Evolutionary conservation across 2,888 invertebrate species (phyloP).

Genomic region (Ophion ellenae): DNA sequence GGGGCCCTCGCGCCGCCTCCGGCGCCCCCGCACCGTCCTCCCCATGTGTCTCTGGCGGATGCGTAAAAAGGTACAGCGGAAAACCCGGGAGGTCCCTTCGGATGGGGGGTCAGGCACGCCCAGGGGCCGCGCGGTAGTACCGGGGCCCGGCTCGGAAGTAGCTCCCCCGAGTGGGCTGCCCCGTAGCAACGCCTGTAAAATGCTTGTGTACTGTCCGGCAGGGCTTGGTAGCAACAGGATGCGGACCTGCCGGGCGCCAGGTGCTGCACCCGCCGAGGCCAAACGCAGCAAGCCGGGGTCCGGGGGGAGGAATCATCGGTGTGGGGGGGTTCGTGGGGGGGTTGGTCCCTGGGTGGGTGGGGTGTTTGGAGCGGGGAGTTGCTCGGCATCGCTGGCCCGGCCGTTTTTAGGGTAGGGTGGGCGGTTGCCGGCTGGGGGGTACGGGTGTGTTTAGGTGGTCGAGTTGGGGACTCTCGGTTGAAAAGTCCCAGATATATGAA

Average conservation of each 20-base stretch:
- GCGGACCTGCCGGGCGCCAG: neutral
- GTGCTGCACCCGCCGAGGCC: neutral
- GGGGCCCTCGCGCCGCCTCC: neutral
- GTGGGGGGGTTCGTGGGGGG: neutral
- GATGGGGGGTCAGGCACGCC: too few species aligned
- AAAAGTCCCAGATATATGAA: too few species aligned
- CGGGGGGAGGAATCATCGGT: neutral
- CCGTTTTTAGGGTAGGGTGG: neutral
- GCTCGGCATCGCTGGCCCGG: neutral
- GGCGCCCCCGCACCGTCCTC: neutral
- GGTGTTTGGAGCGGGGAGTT: neutral
- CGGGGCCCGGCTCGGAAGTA: too few species aligned
- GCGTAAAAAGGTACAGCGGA: constrained; percentile 2
- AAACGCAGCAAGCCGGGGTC: neutral
- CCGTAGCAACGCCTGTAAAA: constrained; percentile 12
- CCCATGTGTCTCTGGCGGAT: constrained; percentile 16
- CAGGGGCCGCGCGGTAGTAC: too few species aligned
- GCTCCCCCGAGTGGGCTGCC: constrained; percentile 6
- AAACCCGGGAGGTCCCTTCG: neutral
- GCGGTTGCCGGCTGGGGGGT: neutral
- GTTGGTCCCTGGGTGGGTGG: too few species aligned
- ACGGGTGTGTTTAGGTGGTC: neutral
- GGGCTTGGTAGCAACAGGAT: constrained; percentile 4
- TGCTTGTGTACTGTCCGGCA: neutral
- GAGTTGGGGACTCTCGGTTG: neutral